Conservation (phyloP, 2,113 vertebrate genomes). For the Pteruthius melanotis region DNA sequence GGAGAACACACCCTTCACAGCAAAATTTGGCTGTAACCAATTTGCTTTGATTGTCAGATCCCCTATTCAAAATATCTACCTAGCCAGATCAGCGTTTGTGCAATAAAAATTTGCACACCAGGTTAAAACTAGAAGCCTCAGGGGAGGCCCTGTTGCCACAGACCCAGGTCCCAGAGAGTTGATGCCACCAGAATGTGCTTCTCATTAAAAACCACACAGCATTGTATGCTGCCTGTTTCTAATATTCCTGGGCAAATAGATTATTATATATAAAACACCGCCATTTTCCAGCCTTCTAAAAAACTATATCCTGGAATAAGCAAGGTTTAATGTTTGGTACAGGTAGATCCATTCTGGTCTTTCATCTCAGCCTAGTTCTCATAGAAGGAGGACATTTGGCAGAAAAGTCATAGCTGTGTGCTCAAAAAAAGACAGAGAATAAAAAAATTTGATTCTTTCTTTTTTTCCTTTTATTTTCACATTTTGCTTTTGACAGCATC, state of each 20-base stretch:
- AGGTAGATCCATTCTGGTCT: background rate
- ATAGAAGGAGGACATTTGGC: background rate
- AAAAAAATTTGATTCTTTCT: background rate
- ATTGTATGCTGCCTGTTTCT: background rate
- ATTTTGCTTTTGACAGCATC: background rate
- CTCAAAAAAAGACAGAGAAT: background rate
- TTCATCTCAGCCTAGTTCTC: background rate
- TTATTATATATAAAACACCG: background rate
- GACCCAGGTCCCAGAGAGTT: background rate
- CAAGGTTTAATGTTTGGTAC: background rate
- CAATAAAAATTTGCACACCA: background rate
- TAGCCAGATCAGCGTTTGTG: background rate
- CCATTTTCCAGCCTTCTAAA: background rate
- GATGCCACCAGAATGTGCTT: background rate
- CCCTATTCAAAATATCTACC: background rate
- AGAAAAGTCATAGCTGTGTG: background rate
- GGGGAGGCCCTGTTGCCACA: background rate
- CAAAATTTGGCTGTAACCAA: background rate
- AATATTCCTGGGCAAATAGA: background rate
- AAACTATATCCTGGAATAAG: background rate
- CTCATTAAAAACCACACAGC: background rate
- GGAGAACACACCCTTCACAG: background rate
- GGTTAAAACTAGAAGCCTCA: background rate
- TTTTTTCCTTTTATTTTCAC: background rate
- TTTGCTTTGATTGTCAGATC: background rate